A percentile compares a stretch with the other conserved stretches of the same genome.
These are phyloP conservation scores for Cynoglossus semilaevis DNA, from an alignment of 2,113 vertebrate genomes.

Conservation along the genomic window DNA sequence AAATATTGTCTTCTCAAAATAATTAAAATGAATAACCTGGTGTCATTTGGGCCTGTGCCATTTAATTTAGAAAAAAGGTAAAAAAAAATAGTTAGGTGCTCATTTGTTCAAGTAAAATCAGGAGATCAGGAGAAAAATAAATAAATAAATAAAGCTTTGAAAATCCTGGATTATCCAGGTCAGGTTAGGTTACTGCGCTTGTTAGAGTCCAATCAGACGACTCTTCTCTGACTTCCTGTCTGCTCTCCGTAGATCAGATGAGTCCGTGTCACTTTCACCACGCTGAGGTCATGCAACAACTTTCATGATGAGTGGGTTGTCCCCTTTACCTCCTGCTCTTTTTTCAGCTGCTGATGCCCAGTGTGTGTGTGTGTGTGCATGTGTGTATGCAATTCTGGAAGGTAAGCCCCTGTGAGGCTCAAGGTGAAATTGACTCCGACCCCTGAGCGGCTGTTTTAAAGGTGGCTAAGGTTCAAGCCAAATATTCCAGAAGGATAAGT, in stretches of 20 bases:
- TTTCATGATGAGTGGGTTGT: slow-evolving; percentile 34
- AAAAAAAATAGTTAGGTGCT: not conserved
- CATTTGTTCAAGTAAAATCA: not conserved
- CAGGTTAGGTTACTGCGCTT: slow-evolving; percentile 8
- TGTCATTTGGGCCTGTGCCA: not conserved
- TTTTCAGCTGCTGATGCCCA: slow-evolving; percentile 35
- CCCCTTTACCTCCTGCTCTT: slow-evolving; percentile 51
- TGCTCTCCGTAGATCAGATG: slow-evolving; percentile 52
- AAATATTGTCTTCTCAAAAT: slow-evolving; percentile 25
- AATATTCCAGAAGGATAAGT: slow-evolving; percentile 42
- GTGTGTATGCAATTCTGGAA: slow-evolving; percentile 19
- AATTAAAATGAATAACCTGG: not conserved
- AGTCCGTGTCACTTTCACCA: slow-evolving; percentile 28
- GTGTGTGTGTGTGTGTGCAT: slow-evolving; percentile 3
- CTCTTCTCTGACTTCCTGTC: not conserved
- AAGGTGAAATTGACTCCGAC: slow-evolving; percentile 49
- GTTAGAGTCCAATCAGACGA: slow-evolving; percentile 25
- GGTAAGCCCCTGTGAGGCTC: slow-evolving; percentile 33
- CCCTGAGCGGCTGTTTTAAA: slow-evolving; percentile 25
- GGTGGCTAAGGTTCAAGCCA: slow-evolving; percentile 16
- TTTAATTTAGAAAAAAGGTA: slow-evolving; percentile 4
- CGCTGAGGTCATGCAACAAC: slow-evolving; percentile 55
- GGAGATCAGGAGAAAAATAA: not conserved
- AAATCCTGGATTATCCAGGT: slow-evolving; percentile 10
- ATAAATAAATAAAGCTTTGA: slow-evolving; percentile 3